phyloP scores from a whole-genome alignment of 64 coral and sea anemone species.

The Hydrozoanthus tunicans region DNA sequence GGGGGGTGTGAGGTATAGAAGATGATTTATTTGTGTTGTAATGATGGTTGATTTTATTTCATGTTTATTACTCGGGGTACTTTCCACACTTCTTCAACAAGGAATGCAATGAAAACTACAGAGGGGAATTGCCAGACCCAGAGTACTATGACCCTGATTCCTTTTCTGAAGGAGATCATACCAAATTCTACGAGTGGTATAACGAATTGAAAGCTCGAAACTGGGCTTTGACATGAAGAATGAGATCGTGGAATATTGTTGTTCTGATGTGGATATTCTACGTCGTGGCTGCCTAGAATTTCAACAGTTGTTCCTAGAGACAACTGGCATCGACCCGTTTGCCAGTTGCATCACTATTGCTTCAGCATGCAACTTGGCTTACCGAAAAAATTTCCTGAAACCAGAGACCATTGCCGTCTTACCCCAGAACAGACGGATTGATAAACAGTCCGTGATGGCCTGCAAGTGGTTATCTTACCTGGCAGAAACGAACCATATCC shows the following conservation, averaged over 20 bases:
- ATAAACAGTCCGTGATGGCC: slow-evolving; percentile 29
- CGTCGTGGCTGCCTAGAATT: slow-evolving; percentile 30
- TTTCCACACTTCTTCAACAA: not conserved
- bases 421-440: not conserved
- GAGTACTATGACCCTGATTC: slow-evolving; percentile 36
- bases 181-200: slow-evolving; percentile 40
- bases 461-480: slow-evolving; percentile 6
- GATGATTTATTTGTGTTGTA: too few relatives aligned
- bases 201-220: not conserved
- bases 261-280: slow-evolving; percentile 22
- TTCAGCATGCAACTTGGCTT: not conserved
- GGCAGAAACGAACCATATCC: not conserved
- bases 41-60: too few relatives aligned
- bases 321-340: not conserved
- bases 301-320: slow-evolving; percentile 5
- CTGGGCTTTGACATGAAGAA: slow-evolving; percentile 14
- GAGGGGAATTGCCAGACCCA: not conserved
- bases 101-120: not conserved
- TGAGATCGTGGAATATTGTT: not conserved
- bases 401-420: not conserved
- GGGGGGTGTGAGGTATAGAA: too few relatives aligned
- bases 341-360: not conserved
- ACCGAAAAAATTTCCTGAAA: not conserved
- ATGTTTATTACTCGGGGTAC: not conserved
- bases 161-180: not conserved